Base-by-base conservation (phyloP, 2,113 vertebrate genomes). In the Fregetta grallaria region DNA sequence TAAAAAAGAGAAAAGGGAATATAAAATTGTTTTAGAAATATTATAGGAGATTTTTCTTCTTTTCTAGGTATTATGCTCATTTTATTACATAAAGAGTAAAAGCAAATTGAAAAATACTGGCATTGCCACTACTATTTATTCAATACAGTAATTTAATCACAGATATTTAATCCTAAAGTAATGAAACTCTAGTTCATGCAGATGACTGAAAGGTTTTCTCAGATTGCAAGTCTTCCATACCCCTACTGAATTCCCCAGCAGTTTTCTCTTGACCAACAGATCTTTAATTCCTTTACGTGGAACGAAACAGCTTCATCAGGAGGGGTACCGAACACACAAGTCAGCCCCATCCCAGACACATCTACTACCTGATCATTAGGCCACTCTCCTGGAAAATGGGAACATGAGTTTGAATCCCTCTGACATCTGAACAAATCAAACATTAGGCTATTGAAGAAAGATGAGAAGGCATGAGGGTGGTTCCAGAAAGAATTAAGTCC, bases 251-350 rank as follows among this genome's bases (percentile, higher is more conserved):
- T 38, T 10, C 19, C 15, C 13, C 34, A 68, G 21, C 21, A 40
- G 8, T n/a, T 90, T 82, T 56, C 45, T 63, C 12, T 42, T 83
- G 59, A 68, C 21, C 14, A 77, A 13, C 10, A 50, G 27, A 50
- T 42, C 49, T 80, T 77, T 45, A 86, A 62, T 45, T 75, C 13
- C 27, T 71, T 47, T 59, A 32, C 32, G 11, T 22, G 52, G 52
- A 92, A 59, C 25, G 23, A 44, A 87, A 49, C 14, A 45, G 8
- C 14, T 83, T 86, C n/a, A 63, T 55, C 26, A 38, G 9, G 18
- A 26, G 11, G 3, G 5, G 8, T 38, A 47, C 5, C 0, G 0
- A 78, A 44, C 13, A 62, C 16, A 42, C 1, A 40, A 6, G 27
- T 91, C 38, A 85, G 65, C 2, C 10, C 21, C 6, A 72, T 19